Conservation (phyloP, 1,140 invertebrate species). For the Sesamia nonagrioides region DNA sequence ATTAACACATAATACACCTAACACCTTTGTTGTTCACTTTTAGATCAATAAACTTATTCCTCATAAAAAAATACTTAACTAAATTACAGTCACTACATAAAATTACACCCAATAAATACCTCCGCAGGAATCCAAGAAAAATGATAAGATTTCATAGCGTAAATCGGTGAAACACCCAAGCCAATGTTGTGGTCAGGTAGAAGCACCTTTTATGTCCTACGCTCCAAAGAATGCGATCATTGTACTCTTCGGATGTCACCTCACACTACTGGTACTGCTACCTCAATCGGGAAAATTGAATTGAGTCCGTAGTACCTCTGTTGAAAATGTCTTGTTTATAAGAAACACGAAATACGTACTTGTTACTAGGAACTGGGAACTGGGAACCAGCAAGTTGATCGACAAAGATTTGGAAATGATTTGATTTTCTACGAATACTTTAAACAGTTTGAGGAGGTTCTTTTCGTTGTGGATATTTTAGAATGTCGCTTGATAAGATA, state of each 20-base stretch:
- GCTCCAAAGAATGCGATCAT: conserved; percentile 52
- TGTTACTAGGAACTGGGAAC: not conserved
- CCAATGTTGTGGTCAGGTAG: conserved; percentile 51
- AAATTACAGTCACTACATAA: not conserved
- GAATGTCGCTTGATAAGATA: too few species aligned
- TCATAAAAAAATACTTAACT: not conserved
- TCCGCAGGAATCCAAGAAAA: conserved; percentile 15
- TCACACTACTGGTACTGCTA: conserved; percentile 33
- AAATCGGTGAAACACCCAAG: conserved; percentile 18
- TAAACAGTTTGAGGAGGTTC: not conserved
- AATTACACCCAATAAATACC: conserved; percentile 8
- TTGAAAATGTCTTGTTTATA: conserved; percentile 49
- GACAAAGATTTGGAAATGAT: conserved; percentile 27
- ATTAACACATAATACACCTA: too few species aligned
- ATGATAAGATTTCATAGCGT: conserved; percentile 39
- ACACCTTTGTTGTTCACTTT: too few species aligned
- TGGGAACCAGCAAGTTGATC: conserved; percentile 12
- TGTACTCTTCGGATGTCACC: conserved; percentile 53
- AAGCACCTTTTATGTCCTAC: conserved; percentile 45
- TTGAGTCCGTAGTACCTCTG: conserved; percentile 50
- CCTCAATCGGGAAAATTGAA: conserved; percentile 59
- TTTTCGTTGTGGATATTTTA: not conserved
- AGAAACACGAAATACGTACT: conserved; percentile 31
- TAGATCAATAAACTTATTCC: too few species aligned
- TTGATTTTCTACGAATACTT: not conserved